phyloP scores from a whole-genome alignment of 2,888 invertebrate species.

The Reticulitermes lucifugus region DNA sequence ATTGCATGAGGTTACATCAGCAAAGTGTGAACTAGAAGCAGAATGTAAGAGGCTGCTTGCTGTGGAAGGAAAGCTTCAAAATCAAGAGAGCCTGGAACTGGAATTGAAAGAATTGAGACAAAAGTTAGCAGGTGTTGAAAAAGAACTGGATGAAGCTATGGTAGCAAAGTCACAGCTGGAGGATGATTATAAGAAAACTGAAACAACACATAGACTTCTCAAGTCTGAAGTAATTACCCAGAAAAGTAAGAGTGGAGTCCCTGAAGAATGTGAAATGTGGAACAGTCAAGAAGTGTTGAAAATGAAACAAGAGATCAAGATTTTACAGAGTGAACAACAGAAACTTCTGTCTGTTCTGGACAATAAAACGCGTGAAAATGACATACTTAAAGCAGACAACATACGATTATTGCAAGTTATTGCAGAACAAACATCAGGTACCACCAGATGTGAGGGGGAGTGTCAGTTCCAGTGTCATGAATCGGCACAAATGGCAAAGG shows the following conservation, averaged over 20 bases:
- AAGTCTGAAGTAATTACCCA: not conserved
- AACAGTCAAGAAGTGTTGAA: not conserved
- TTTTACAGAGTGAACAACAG: not conserved
- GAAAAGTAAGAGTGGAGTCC: not conserved
- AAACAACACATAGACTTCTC: not conserved
- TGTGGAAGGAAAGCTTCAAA: conserved; percentile 18
- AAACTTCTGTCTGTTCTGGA: conserved; percentile 36
- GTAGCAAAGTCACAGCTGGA: not conserved
- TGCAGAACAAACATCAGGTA: not conserved
- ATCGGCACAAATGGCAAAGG: conserved; percentile 54
- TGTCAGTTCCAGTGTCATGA: conserved; percentile 36
- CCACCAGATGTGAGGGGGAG: not conserved
- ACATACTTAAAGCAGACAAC: conserved; percentile 45
- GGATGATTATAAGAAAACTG: not conserved
- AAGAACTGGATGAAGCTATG: conserved; percentile 41
- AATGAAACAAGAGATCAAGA: conserved; percentile 17
- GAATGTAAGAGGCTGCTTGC: conserved; percentile 14
- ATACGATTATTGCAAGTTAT: conserved; percentile 35
- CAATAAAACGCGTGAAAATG: conserved; percentile 37
- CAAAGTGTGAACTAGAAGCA: conserved; percentile 5
- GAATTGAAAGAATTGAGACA: conserved; percentile 44
- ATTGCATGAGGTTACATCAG: not conserved
- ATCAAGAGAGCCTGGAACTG: conserved; percentile 48
- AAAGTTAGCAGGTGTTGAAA: conserved; percentile 33
- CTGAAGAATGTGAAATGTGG: not conserved